Conservation (phyloP, 1,140 invertebrate species). For the Drosophila ironensis region DNA sequence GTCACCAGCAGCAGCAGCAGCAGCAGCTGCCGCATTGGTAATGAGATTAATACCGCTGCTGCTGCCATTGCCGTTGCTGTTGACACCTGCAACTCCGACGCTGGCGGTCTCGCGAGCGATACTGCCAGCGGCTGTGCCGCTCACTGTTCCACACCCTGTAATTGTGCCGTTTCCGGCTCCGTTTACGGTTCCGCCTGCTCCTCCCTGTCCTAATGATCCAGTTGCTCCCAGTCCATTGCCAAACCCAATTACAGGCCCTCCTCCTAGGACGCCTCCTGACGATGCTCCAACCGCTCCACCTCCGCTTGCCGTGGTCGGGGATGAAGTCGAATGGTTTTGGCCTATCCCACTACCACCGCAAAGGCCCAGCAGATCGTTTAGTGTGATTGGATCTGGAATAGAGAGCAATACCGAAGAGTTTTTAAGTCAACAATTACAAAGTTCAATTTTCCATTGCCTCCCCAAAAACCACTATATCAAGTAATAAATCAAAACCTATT, state of each 20-base stretch:
- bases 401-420: constrained; percentile 17
- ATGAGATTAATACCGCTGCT: constrained; percentile 61
- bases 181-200: not conserved
- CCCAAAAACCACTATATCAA: too few relatives aligned
- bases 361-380: constrained; percentile 77
- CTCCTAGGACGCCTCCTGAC: not conserved
- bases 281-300: not conserved
- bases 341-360: constrained; percentile 39
- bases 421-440: constrained; percentile 70
- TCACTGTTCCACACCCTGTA: constrained; percentile 2
- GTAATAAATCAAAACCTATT: constrained; percentile 77
- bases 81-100: not conserved
- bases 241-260: constrained; percentile 20
- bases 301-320: not conserved
- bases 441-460: too few relatives aligned
- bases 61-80: constrained; percentile 56
- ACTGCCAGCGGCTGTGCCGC: not conserved
- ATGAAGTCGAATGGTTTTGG: constrained; percentile 11
- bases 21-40: constrained; percentile 53
- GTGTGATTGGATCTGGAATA: constrained; percentile 67
- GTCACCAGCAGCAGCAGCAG: constrained; percentile 51
- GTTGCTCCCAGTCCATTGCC: not conserved
- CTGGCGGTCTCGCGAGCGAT: constrained; percentile 20
- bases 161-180: constrained; percentile 1
- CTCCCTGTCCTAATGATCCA: not conserved